Base-by-base conservation (phyloP, 2,888 invertebrate species). In the Diarsia brunnea region DNA sequence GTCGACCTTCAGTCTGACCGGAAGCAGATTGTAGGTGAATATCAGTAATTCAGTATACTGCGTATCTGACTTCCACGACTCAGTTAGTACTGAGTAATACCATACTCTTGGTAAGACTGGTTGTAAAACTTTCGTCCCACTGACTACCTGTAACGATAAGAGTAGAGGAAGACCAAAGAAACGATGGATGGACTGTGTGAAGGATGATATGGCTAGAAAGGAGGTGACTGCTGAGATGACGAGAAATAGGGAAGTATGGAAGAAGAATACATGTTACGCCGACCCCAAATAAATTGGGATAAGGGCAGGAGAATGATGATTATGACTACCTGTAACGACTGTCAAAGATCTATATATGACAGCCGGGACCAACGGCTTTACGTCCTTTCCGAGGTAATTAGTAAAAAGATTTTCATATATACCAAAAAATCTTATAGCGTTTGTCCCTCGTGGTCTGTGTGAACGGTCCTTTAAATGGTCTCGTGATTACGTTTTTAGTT, bases 401-500 rank as follows among this genome's bases (percentile, higher is more conserved):
- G 4, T 38, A 5, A 38, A 38, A 38, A 38, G 4, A 38, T 4
- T 38, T 38, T 38, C 38, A 38, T 38, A 38, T 4, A 38, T 38
- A 38, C 38, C 38, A 38, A 38, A 38, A 38, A 38, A 5, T 38
- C 38, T 4, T 5, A 38, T 38, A 38, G 38, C 38, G 38, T 4
- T 38, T 38, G 53, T 68, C 61, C 38, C 51, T 2, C 7, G 7
- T n/a, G n/a, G 51, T 4, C 19, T 51, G 43, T 77, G 21, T 78
- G 47, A 4, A 5, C 0, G 0, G 11, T 12, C 64, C 77, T 19
- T 69, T 27, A 71, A 78, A 79, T 63, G 69, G 53, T 72, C 58
- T 49, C 7, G 65, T 58, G 69, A 84, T 84, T 84, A 73, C 71
- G 78, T 78, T 76, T 84, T 82, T 78, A 71, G 81, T 78, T 80